phyloP scores from a whole-genome alignment of 2,888 invertebrate genomes.

The Scaptomyza parva region DNA sequence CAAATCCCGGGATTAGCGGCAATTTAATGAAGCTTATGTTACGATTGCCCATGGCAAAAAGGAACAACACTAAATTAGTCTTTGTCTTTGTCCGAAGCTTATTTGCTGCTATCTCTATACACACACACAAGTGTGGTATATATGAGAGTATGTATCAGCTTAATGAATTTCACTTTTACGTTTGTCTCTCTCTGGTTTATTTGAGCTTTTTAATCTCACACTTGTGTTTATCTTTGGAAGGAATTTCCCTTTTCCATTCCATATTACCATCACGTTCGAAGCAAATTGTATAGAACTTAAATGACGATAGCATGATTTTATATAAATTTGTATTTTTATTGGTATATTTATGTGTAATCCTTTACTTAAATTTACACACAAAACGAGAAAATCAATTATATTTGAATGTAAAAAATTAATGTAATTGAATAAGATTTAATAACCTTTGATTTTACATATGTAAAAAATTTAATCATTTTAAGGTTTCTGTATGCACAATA shows the following conservation, averaged over 20 bases:
- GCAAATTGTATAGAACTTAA: conserved; percentile 55
- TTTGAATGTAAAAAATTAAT: background rate
- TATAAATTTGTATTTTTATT: background rate
- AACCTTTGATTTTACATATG: background rate
- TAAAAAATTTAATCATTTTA: no score
- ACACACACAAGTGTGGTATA: background rate
- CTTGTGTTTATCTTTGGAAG: conserved; percentile 62
- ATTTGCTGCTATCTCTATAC: background rate
- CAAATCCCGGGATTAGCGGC: conserved; percentile 1
- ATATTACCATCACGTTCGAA: conserved; percentile 84
- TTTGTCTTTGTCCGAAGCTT: background rate
- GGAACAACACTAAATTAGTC: background rate
- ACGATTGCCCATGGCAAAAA: background rate
- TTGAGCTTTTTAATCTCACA: background rate
- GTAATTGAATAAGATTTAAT: background rate
- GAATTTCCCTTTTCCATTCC: conserved; percentile 85
- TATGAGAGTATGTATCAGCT: background rate
- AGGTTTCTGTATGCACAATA: background rate
- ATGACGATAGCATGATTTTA: background rate
- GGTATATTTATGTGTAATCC: no score
- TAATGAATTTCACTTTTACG: background rate
- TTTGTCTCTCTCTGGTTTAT: background rate
- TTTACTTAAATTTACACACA: background rate
- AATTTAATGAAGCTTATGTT: conserved; percentile 1
- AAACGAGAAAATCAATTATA: background rate